Evolutionary conservation across 2,113 vertebrate species (phyloP), one percentile per base, ranked within the genome.

Genomic region (Cygnus atratus): DNA sequence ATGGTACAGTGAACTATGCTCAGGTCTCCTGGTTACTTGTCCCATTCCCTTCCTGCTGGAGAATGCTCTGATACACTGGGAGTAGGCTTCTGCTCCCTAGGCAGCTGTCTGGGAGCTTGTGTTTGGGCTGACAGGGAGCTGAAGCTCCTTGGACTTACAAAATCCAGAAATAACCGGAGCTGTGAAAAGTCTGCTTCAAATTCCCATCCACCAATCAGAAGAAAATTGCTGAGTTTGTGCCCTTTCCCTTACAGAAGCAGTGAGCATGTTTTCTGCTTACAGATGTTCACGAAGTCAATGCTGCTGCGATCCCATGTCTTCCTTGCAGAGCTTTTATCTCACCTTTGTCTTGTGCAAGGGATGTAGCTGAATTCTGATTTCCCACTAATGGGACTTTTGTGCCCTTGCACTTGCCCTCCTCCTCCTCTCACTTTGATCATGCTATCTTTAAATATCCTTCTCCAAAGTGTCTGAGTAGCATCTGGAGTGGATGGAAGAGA

Each of bases 151-250:
- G 76, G 83, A 41, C 48, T 25, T 33, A 57, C 22, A 70, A 83
- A 80, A 91, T 39, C 37, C 58, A 72, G 71, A 83, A 88, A 80
- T 86, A 91, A 80, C 89, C 18, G 39, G 44, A 0, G 5, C 50
- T 65, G 41, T 37, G 58, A 71, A 37, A 68, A 48, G 33, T 62
- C 70, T 63, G 84, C 57, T 62, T 91, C 75, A 85, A 22, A 46
- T 68, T 84, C 48, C 80, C 44, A 26, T 70, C 50, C 28, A 6
- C 35, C 39, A 31, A 43, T 29, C 48, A 29, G 41, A 31, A 54
- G 31, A 81, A 79, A 95, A 91, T 39, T 90, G 84, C 94, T 93
- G 95, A 88, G 78, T 73, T 78, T 29, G 79, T 78, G 74, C 43
- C 66, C 52, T 68, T 10, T 15, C 57, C 65, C 16, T 2, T 59